A percentile compares a stretch with the other conserved stretches of the same genome.
Conservation (phyloP, 2,888 invertebrate genomes). For the Nomada lathburiana region DNA sequence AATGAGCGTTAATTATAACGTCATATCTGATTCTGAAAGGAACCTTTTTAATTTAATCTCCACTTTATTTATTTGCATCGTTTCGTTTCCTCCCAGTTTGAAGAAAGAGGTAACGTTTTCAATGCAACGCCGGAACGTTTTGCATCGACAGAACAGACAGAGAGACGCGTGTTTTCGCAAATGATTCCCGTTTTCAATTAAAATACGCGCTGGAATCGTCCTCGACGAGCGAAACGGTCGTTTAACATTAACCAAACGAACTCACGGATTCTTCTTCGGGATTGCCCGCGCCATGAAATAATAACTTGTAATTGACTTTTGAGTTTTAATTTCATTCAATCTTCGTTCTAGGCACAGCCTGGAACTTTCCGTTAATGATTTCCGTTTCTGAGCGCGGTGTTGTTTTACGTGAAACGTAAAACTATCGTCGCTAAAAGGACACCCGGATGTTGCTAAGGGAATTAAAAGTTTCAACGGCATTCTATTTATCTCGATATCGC, state of each 20-base stretch:
- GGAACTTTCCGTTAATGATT: slow-evolving; percentile 17
- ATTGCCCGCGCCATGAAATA: slow-evolving; percentile 1
- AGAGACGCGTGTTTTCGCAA: background rate
- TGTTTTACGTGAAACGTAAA: slow-evolving; percentile 11
- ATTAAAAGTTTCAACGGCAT: background rate
- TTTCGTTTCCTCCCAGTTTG: background rate
- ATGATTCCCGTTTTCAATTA: background rate
- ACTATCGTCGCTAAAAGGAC: background rate
- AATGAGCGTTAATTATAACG: background rate
- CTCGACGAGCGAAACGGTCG: background rate
- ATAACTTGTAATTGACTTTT: slow-evolving; percentile 40
- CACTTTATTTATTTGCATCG: background rate
- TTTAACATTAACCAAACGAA: background rate
- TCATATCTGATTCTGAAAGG: background rate
- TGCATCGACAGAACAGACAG: background rate
- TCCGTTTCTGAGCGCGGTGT: background rate
- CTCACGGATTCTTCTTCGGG: slow-evolving; percentile 10
- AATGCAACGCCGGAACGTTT: background rate
- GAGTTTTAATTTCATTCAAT: slow-evolving; percentile 31
- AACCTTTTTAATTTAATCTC: background rate
- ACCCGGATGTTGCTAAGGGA: background rate
- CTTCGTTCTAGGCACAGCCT: background rate
- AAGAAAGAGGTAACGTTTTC: background rate
- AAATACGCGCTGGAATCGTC: background rate
- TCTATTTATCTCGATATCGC: background rate